A percentile compares a stretch with the other conserved stretches of the same genome.
Conservation (phyloP, 1,140 invertebrate genomes). For the Phthorimaea operculella region DNA sequence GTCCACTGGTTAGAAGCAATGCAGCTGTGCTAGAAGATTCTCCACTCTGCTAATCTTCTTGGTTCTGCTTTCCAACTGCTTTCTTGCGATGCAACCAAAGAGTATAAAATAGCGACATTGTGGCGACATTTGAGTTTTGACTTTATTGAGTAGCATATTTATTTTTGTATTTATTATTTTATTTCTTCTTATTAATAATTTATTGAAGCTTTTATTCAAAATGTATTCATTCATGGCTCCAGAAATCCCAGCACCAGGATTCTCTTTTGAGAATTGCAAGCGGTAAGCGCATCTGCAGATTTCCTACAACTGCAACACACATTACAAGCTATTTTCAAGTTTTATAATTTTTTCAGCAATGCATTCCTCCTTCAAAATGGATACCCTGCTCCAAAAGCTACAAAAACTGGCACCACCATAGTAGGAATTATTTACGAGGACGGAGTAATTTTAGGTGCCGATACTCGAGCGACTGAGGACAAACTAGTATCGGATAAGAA, state of each 20-base stretch:
- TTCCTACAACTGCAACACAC: too few relatives aligned
- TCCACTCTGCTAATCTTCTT: too few relatives aligned
- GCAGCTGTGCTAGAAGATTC: too few relatives aligned
- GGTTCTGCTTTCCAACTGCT: too few relatives aligned
- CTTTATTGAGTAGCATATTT: too few relatives aligned
- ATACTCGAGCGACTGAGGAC: conserved; percentile 95
- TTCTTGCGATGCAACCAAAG: too few relatives aligned
- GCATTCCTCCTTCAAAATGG: conserved; percentile 81
- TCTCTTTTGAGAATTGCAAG: conserved; percentile 87
- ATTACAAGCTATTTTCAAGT: conserved; percentile 35
- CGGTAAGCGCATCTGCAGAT: conserved; percentile 70
- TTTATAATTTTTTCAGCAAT: conserved; percentile 81
- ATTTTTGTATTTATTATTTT: too few relatives aligned
- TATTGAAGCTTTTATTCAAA: conserved; percentile 6
- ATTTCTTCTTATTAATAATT: too few relatives aligned
- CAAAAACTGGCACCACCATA: conserved; percentile 98
- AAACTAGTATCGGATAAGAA: conserved; percentile 98
- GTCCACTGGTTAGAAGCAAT: too few relatives aligned
- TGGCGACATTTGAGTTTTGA: too few relatives aligned
- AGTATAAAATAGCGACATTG: too few relatives aligned
- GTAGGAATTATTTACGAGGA: conserved; percentile 93
- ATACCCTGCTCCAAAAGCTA: conserved; percentile 83
- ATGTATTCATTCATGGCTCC: conserved; percentile 77
- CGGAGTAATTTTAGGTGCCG: conserved; percentile 97
- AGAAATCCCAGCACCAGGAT: conserved; percentile 76